Evolutionary conservation across 2,113 vertebrate species (phyloP).

Genomic region (Tympanuchus pallidicinctus): DNA sequence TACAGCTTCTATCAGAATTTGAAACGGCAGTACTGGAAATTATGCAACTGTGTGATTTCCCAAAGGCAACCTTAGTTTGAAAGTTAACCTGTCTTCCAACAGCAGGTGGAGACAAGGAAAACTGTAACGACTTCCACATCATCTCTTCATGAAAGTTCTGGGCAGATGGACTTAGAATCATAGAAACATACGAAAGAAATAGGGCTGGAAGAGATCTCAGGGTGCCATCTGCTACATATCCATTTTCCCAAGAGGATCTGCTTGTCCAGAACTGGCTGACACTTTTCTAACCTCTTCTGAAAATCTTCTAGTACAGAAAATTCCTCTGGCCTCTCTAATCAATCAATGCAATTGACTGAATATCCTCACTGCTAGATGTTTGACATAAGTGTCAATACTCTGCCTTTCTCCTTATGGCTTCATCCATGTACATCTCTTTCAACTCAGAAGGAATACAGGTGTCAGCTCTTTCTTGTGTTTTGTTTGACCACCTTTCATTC

Average conservation of each 20-base stretch:
- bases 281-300: neutral
- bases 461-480: rapidly evolving
- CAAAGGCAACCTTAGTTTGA: neutral
- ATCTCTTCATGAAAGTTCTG: neutral
- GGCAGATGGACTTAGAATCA: constrained; percentile 53
- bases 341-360: neutral
- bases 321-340: neutral
- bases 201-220: constrained; percentile 13
- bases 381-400: neutral
- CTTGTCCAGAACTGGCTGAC: neutral
- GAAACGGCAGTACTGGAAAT: neutral
- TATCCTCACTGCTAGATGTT: neutral
- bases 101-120: neutral
- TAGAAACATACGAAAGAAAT: constrained; percentile 19
- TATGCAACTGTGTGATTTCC: neutral
- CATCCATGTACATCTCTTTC: neutral
- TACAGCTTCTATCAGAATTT: neutral
- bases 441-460: neutral
- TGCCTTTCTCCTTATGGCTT: neutral
- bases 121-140: neutral
- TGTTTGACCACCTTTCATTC: neutral
- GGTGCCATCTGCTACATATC: neutral
- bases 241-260: neutral
- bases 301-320: neutral
- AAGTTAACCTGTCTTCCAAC: neutral